A percentile compares a stretch with the other conserved stretches of the same genome.
These are phyloP conservation scores for Palythoa grandis DNA, from an alignment of 92 coral and sea anemone species.

Conservation along the genomic window DNA sequence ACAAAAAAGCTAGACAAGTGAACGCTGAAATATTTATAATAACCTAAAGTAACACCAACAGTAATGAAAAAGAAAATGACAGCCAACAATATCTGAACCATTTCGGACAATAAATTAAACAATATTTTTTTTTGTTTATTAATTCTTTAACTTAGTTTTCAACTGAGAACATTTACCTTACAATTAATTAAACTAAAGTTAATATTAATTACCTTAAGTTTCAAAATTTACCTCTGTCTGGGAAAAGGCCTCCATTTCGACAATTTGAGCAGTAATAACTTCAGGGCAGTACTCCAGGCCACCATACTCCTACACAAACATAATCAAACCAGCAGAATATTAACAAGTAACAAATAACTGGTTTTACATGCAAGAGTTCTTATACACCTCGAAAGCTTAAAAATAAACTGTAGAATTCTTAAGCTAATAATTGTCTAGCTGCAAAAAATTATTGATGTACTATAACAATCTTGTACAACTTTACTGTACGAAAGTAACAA, in stretches of 20 bases:
- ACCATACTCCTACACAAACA: slow-evolving; percentile 85
- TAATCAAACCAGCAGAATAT: background rate
- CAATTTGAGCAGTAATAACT: slow-evolving; percentile 69
- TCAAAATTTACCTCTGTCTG: slow-evolving; percentile 79
- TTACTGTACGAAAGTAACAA: background rate
- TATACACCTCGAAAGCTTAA: background rate
- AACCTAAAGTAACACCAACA: no score
- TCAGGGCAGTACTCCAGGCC: slow-evolving; percentile 90
- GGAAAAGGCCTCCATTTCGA: slow-evolving; percentile 83
- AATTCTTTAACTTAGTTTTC: no score
- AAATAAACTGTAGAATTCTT: background rate
- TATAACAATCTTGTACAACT: background rate
- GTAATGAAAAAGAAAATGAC: no score
- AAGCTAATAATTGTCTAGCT: background rate
- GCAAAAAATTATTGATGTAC: no score
- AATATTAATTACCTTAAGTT: no score
- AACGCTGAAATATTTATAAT: no score
- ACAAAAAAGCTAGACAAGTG: background rate
- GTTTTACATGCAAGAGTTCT: no score
- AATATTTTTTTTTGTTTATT: no score
- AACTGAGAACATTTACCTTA: no score
- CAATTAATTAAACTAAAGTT: no score
- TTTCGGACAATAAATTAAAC: no score
- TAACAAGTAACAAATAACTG: background rate
- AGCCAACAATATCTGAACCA: no score